These are phyloP conservation scores for Ryuthela nishihirai DNA, from an alignment of 2,888 invertebrate species.

Conservation along the genomic window DNA sequence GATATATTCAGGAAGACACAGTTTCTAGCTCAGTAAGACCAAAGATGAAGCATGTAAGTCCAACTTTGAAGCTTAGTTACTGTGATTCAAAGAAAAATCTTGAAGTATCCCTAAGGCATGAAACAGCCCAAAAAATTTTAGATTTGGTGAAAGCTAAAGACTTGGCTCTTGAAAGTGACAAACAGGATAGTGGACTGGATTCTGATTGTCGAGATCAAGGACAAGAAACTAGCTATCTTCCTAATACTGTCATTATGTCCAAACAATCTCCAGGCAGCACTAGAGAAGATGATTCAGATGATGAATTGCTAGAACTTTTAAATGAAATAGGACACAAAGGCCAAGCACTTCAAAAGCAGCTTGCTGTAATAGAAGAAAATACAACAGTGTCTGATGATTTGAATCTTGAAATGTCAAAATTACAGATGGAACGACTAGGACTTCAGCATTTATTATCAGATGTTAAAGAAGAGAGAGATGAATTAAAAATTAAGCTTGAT, in stretches of 20 bases:
- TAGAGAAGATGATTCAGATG: constrained; percentile 8
- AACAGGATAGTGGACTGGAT: constrained; percentile 37
- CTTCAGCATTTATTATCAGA: background rate
- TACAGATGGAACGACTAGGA: background rate
- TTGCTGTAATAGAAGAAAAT: constrained; percentile 11
- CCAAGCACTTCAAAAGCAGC: constrained; percentile 24
- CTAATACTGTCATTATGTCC: constrained; percentile 1
- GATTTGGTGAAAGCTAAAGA: constrained; percentile 22
- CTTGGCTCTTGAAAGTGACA: constrained; percentile 27
- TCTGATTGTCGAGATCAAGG: constrained; percentile 32
- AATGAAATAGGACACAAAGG: constrained; percentile 28
- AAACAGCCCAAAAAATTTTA: constrained; percentile 15
- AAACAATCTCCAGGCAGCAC: constrained; percentile 4
- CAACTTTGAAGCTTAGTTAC: too few species aligned
- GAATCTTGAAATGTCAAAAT: background rate
- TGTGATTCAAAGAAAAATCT: too few species aligned
- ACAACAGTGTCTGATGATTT: background rate
- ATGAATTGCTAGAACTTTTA: constrained; percentile 24
- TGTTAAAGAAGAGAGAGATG: background rate
- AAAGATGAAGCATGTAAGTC: too few species aligned
- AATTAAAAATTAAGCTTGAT: background rate
- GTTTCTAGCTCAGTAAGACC: too few species aligned
- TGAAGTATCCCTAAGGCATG: too few species aligned
- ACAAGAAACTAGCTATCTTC: background rate
- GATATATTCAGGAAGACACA: too few species aligned